phyloP scores from a whole-genome alignment of 2,797 vertebrate species.

The Hipposideros larvatus region DNA sequence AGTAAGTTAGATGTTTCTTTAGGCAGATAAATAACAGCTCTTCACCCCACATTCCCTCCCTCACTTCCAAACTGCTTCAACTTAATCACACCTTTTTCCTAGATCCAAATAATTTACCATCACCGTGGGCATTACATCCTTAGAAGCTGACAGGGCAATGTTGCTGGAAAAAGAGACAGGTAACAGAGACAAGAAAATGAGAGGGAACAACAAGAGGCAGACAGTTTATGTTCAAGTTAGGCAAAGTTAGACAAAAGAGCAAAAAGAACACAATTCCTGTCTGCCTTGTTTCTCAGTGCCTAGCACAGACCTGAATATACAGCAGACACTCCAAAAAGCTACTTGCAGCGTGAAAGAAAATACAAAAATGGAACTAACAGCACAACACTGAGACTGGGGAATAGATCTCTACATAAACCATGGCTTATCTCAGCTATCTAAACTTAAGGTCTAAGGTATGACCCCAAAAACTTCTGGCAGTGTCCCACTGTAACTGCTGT shows the following conservation, averaged over 20 bases:
- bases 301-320: not conserved
- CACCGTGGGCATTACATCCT: not conserved
- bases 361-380: not conserved
- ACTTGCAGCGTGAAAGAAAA: not conserved
- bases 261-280: not conserved
- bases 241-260: not conserved
- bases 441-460: not conserved
- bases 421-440: not conserved
- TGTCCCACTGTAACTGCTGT: not conserved
- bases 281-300: not conserved
- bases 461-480: not conserved
- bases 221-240: not conserved
- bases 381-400: not conserved
- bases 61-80: not conserved
- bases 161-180: not conserved
- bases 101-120: not conserved
- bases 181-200: no score
- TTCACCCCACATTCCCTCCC: not conserved
- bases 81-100: not conserved
- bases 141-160: not conserved
- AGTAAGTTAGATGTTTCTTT: not conserved
- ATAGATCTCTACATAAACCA: not conserved
- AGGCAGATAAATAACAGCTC: not conserved
- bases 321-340: not conserved
- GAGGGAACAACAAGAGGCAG: fast-evolving